Percentiles rank a stretch among this genome's conserved stretches.
Evolutionary conservation across 1,140 invertebrate genomes (phyloP).

Genomic region (Chymomyza costata): DNA sequence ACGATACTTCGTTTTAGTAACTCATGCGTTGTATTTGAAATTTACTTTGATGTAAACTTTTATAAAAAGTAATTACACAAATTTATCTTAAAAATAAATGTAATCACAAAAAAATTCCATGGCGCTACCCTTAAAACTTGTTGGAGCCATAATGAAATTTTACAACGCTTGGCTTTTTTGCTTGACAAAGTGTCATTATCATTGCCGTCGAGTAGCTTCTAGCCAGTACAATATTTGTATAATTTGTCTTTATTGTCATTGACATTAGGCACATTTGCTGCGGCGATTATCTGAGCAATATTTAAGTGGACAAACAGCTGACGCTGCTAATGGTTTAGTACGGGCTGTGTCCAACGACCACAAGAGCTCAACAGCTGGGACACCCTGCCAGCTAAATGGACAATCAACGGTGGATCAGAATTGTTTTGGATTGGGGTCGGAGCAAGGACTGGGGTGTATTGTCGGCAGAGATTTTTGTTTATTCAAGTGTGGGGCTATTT

Average conservation of each 20-base stretch:
- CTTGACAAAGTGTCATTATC: constrained; percentile 10
- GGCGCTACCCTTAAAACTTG: too few relatives aligned
- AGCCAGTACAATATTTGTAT: constrained; percentile 53
- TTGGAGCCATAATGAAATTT: constrained; percentile 11
- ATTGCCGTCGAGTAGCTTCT: constrained; percentile 3
- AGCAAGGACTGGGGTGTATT: not conserved
- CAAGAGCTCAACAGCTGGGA: too few relatives aligned
- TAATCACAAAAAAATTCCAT: too few relatives aligned
- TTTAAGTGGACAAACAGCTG: constrained; percentile 65
- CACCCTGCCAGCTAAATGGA: too few relatives aligned
- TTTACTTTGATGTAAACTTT: too few relatives aligned
- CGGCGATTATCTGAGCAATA: constrained; percentile 61
- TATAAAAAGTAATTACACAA: too few relatives aligned
- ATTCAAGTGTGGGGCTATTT: constrained; percentile 28
- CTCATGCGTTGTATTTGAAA: too few relatives aligned
- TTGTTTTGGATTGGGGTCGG: not conserved
- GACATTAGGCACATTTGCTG: constrained; percentile 64
- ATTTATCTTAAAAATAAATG: too few relatives aligned
- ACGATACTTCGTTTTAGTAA: too few relatives aligned
- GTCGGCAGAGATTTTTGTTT: constrained; percentile 24
- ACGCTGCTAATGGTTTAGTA: constrained; percentile 46
- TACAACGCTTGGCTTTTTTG: not conserved
- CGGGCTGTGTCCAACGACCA: not conserved
- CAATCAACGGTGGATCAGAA: not conserved
- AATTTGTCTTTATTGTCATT: constrained; percentile 66